Evolutionary conservation across 2,113 vertebrate species (phyloP).

Genomic region (Ginglymostoma cirratum): DNA sequence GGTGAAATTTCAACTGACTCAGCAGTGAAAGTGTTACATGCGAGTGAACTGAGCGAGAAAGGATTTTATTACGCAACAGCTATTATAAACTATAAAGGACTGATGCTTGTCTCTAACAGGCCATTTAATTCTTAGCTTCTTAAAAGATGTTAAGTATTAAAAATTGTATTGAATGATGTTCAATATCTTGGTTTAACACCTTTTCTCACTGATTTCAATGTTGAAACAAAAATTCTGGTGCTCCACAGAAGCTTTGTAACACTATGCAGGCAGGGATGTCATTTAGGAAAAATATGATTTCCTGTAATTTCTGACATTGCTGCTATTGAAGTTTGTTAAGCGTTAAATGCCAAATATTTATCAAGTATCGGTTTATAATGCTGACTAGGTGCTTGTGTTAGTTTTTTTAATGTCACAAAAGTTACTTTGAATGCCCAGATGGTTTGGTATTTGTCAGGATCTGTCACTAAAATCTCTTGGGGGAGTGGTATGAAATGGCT

Average conservation of each 20-base stretch:
- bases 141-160: neutral
- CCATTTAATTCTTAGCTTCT: neutral
- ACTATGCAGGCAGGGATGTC: neutral
- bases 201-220: neutral
- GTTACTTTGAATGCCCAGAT: neutral
- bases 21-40: neutral
- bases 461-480: neutral
- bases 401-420: neutral
- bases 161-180: neutral
- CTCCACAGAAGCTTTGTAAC: neutral
- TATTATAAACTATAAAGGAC: neutral
- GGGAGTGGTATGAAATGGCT: too few species aligned
- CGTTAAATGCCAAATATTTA: conserved; percentile 2
- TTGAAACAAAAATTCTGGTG: neutral
- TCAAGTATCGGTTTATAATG: neutral
- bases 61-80: neutral
- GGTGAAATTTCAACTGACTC: neutral
- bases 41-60: neutral
- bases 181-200: neutral
- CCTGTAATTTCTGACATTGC: neutral
- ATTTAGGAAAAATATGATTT: neutral
- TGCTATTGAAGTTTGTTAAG: neutral
- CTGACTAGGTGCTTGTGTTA: neutral
- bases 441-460: neutral
- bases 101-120: neutral